These are phyloP conservation scores for Peromyscus polionotus DNA, from an alignment of 2,113 vertebrate species.

Conservation along the genomic window DNA sequence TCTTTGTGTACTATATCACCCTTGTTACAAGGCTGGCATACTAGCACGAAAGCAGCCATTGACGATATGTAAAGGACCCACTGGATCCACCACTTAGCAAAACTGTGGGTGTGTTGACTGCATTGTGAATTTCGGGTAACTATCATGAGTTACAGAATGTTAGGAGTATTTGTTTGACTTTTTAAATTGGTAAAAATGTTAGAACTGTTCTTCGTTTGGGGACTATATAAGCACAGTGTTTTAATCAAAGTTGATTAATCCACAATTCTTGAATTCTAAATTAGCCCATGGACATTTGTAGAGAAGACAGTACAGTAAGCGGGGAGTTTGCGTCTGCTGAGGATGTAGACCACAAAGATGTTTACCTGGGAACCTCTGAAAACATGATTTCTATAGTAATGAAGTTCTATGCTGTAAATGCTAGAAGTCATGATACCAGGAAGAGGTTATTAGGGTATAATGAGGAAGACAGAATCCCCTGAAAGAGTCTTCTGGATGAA, in stretches of 20 bases:
- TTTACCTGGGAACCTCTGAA: conserved; percentile 13
- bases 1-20: not conserved
- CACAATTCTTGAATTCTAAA: not conserved
- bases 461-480: not conserved
- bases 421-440: not conserved
- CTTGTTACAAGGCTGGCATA: not conserved
- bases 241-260: not conserved
- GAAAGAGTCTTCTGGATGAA: not conserved
- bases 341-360: not conserved
- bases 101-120: not conserved
- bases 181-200: not conserved
- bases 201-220: not conserved
- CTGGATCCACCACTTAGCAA: not conserved
- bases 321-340: not conserved
- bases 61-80: not conserved
- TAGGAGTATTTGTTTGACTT: not conserved
- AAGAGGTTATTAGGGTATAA: not conserved
- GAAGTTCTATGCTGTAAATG: not conserved
- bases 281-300: not conserved
- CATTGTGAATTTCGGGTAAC: conserved; percentile 23
- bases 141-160: not conserved
- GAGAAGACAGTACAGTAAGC: not conserved
- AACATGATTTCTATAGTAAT: not conserved
- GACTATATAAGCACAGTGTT: not conserved
- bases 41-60: not conserved